Percentiles rank a stretch among this genome's conserved stretches.
These are phyloP conservation scores for Auanema freiburgensis DNA, from an alignment of 2,888 invertebrate species.

Conservation along the genomic window DNA sequence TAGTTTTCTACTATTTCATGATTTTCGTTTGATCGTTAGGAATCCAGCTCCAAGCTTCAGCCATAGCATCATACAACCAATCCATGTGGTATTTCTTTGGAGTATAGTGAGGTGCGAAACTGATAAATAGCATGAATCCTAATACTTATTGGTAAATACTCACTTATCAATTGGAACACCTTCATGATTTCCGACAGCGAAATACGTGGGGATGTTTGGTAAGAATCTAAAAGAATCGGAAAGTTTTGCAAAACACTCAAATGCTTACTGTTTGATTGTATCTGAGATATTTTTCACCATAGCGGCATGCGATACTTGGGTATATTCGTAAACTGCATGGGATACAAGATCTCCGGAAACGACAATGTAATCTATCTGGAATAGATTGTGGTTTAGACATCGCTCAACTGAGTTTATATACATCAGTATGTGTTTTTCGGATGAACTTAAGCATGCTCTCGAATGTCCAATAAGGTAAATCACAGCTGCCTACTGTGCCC, in stretches of 20 bases:
- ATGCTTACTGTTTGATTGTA: constrained; percentile 29
- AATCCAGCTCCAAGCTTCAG: constrained; percentile 80
- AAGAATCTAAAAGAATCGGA: constrained; percentile 69
- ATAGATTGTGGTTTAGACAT: not conserved
- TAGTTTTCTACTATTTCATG: constrained; percentile 21
- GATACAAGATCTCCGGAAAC: constrained; percentile 54
- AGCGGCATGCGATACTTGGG: constrained; percentile 41
- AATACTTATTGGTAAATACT: constrained; percentile 5
- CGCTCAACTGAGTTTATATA: constrained; percentile 6
- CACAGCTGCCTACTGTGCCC: constrained; percentile 53
- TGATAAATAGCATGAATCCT: constrained; percentile 11
- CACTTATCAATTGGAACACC: constrained; percentile 86
- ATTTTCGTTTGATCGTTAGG: constrained; percentile 35
- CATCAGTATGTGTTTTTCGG: constrained; percentile 30
- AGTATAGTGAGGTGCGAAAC: constrained; percentile 66
- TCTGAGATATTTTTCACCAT: constrained; percentile 47
- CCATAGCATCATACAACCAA: constrained; percentile 80
- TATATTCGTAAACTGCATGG: constrained; percentile 55
- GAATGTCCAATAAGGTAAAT: constrained; percentile 54
- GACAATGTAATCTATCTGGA: constrained; percentile 53
- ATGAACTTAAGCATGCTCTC: constrained; percentile 53
- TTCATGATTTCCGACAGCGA: constrained; percentile 93
- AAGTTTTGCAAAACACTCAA: constrained; percentile 4
- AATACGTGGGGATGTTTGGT: constrained; percentile 83
- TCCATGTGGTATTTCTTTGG: constrained; percentile 68